phyloP scores from a whole-genome alignment of 2,888 invertebrate species.

The Theretra japonica region DNA sequence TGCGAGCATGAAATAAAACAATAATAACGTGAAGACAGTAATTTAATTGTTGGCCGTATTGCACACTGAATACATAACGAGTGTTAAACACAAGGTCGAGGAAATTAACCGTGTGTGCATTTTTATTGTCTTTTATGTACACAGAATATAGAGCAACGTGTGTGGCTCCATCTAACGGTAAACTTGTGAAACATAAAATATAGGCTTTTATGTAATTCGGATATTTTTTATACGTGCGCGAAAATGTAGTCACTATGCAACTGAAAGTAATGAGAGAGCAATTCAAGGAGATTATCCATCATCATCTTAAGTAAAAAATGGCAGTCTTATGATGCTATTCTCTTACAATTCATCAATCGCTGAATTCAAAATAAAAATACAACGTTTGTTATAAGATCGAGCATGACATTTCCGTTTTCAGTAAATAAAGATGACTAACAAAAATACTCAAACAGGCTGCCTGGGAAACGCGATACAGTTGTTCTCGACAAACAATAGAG shows the following conservation, averaged over 20 bases:
- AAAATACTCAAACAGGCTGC: not conserved
- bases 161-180: slow-evolving; percentile 13
- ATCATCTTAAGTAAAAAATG: no score
- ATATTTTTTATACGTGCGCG: no score
- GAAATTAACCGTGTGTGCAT: slow-evolving; percentile 34
- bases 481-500: not conserved
- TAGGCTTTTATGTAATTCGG: not conserved
- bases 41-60: slow-evolving; percentile 33
- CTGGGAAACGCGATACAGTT: not conserved
- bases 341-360: no score
- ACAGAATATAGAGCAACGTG: not conserved
- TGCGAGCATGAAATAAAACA: not conserved
- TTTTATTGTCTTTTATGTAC: slow-evolving; percentile 23
- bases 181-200: not conserved
- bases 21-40: slow-evolving; percentile 30
- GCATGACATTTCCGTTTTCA: not conserved
- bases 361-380: no score
- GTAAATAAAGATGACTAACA: not conserved
- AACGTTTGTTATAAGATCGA: no score
- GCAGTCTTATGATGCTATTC: no score
- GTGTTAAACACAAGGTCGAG: slow-evolving; percentile 29
- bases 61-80: slow-evolving; percentile 10
- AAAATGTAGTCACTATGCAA: no score
- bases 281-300: no score
- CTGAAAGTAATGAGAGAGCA: no score